These are phyloP conservation scores for Tachina grossa DNA, from an alignment of 2,888 invertebrate genomes.

Conservation along the genomic window DNA sequence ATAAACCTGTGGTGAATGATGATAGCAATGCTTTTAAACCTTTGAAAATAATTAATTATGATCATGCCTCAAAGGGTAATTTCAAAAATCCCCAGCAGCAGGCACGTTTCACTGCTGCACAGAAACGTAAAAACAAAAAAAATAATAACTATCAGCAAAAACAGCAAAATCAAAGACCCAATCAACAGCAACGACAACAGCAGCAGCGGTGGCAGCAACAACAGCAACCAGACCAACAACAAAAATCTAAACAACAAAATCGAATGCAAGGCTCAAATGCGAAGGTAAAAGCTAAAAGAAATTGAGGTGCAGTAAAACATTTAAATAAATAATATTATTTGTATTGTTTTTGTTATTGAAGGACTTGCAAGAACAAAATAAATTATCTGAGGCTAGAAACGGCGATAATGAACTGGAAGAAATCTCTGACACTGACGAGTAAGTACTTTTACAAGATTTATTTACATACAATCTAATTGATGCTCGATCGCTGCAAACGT, in stretches of 20 bases:
- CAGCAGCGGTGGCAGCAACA: constrained; percentile 41
- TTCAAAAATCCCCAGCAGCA: constrained; percentile 46
- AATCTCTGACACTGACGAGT: constrained; percentile 81
- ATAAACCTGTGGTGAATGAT: constrained; percentile 83
- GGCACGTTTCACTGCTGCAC: constrained; percentile 28
- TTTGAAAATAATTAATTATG: constrained; percentile 88
- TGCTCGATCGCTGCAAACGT: background rate
- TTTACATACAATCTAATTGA: constrained; percentile 26
- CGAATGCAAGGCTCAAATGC: background rate
- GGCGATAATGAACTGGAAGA: constrained; percentile 78
- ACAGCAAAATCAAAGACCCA: constrained; percentile 39
- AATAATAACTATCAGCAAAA: constrained; percentile 51
- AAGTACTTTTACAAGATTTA: constrained; percentile 72
- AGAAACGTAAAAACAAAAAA: constrained; percentile 51
- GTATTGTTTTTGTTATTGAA: constrained; percentile 61
- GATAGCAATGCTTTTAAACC: constrained; percentile 84
- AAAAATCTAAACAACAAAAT: constrained; percentile 61
- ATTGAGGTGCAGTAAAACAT: constrained; percentile 38
- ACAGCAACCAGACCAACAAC: constrained; percentile 39
- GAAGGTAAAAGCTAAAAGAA: constrained; percentile 64
- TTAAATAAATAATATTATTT: constrained; percentile 44
- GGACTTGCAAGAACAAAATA: constrained; percentile 53
- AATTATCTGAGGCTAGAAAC: constrained; percentile 51
- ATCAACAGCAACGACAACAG: constrained; percentile 27
- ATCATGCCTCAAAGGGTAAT: constrained; percentile 83